Conservation (phyloP, 2,888 invertebrate species). For the Diarsia dahlii region DNA sequence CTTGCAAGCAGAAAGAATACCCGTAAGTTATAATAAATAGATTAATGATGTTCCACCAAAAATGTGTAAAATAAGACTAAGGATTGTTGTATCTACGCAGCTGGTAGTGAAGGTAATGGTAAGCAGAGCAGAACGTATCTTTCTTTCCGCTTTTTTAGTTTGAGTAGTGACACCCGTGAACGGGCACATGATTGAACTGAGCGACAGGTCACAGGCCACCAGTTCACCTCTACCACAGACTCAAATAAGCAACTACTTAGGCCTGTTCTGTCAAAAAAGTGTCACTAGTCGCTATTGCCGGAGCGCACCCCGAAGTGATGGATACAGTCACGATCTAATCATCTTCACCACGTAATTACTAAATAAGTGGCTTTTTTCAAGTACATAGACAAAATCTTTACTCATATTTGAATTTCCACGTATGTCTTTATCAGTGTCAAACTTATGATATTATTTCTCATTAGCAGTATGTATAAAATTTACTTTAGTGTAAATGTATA, state of each 20-base stretch:
- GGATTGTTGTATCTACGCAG: conserved; percentile 3
- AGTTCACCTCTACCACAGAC: not conserved
- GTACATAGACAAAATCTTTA: not conserved
- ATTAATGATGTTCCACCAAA: conserved; percentile 26
- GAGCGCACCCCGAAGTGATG: conserved; percentile 14
- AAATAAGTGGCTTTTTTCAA: conserved; percentile 13
- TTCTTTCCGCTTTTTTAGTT: not conserved
- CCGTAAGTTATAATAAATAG: conserved; percentile 9
- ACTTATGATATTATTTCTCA: conserved; percentile 36
- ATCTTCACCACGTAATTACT: conserved; percentile 39
- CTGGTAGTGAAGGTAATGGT: conserved; percentile 10
- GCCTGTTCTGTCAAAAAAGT: conserved; percentile 7
- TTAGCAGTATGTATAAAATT: conserved; percentile 19
- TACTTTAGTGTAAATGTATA: conserved; percentile 14
- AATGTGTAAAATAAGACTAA: conserved; percentile 10
- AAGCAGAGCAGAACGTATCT: not conserved
- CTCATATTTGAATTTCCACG: conserved; percentile 7
- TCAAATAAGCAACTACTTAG: not conserved
- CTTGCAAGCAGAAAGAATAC: conserved; percentile 5
- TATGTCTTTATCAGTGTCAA: conserved; percentile 16
- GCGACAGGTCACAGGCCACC: not conserved
- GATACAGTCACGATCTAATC: conserved; percentile 13
- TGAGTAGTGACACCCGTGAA: not conserved
- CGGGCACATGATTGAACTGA: not conserved
- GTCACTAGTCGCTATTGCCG: conserved; percentile 13